Evolutionary conservation across 2,888 invertebrate genomes (phyloP), one percentile per base, ranked within the genome.

Genomic region (Trissoscelio sp.): DNA sequence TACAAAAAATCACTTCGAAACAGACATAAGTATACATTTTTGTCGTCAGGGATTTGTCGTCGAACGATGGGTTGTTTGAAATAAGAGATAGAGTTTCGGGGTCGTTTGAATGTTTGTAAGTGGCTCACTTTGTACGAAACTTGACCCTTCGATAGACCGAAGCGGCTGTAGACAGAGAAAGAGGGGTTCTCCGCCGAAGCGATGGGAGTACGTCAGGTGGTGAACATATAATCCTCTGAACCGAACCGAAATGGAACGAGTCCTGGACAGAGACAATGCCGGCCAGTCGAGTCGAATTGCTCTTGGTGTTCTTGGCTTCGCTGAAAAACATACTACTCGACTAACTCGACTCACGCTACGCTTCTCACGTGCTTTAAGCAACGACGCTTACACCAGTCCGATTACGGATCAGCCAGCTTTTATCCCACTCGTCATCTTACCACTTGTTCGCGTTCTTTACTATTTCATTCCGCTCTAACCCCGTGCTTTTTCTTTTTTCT

Each of bases 121-220:
- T 72, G 77, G 57, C 55, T 67, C 22, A 80, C 58, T 79, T 70
- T 60, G 74, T 58, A 51, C 48, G 64, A 79, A 79, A 80, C 75
- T 77, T 79, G 70, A 69, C 60, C 77, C 75, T n/a, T 69, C 31
- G 67, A 77, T 78, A 42, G 75, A 67, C 44, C 20, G 28, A 75
- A 62, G 55, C 48, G 77, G 74, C n/a, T 66, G 48, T 11, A 9
- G 44, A 31, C 51, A 31, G 16, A 39, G 12, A 69, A 42, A 51
- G 58, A 31, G 83, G 73, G 85, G 81, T 80, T 85, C 82, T 80
- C n/a, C n/a, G n/a, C n/a, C 55, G 84, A 75, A 83, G 83, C 84
- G 81, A 83, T 87, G 87, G 87, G 89, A 89, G 86, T 80, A 60
- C 86, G 89, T 86, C 89, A 89, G 88, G 87, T 89, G 89, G 87